These are phyloP conservation scores for Pelosia muscerda DNA, from an alignment of 2,888 invertebrate species.

Conservation along the genomic window DNA sequence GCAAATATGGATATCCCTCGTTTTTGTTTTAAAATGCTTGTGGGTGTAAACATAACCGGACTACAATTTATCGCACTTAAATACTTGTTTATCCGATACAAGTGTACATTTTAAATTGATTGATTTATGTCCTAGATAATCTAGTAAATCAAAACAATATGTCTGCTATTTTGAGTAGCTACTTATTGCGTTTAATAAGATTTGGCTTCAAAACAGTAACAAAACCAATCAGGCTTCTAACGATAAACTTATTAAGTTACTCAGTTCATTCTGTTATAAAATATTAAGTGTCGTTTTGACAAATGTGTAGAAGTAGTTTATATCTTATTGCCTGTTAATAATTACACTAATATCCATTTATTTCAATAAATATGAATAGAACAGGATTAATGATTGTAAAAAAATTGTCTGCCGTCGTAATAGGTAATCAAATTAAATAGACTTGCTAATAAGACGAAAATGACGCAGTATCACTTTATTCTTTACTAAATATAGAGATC, in stretches of 20 bases:
- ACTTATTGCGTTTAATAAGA: slow-evolving; percentile 34
- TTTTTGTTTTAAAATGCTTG: slow-evolving; percentile 70
- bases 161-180: slow-evolving; percentile 21
- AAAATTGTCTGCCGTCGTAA: slow-evolving; percentile 29
- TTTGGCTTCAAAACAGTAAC: slow-evolving; percentile 23
- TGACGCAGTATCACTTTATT: slow-evolving; percentile 39
- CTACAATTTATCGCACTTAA: slow-evolving; percentile 65
- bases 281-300: slow-evolving; percentile 53
- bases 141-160: slow-evolving; percentile 32
- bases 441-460: slow-evolving; percentile 37
- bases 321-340: slow-evolving; percentile 47
- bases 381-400: slow-evolving; percentile 48
- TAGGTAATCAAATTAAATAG: slow-evolving; percentile 40
- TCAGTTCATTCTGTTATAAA: slow-evolving; percentile 39
- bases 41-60: slow-evolving; percentile 63
- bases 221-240: slow-evolving; percentile 33
- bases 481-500: slow-evolving; percentile 38
- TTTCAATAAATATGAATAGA: slow-evolving; percentile 44
- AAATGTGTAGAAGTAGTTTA: slow-evolving; percentile 48
- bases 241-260: slow-evolving; percentile 32
- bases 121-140: slow-evolving; percentile 40
- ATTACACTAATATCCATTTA: slow-evolving; percentile 47
- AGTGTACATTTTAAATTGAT: slow-evolving; percentile 48
- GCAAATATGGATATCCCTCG: slow-evolving; percentile 76
- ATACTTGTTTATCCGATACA: slow-evolving; percentile 55